Percentiles rank a stretch among this genome's conserved stretches.
Evolutionary conservation across 1,140 invertebrate genomes (phyloP).

Genomic region (Sitobion miscanthi): DNA sequence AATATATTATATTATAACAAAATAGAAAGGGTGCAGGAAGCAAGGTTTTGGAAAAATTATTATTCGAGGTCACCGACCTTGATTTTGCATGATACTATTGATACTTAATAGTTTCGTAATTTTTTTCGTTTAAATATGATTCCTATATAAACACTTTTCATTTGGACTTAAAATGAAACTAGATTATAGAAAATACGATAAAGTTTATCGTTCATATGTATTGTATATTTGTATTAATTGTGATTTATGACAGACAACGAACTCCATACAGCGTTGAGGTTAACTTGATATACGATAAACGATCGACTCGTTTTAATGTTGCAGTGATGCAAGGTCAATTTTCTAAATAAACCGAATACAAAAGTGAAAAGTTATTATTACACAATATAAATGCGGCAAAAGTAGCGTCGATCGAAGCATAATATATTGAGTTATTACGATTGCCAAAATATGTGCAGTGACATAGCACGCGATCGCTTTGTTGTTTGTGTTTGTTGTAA

Average conservation of each 20-base stretch:
- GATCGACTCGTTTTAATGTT: background rate
- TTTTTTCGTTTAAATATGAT: background rate
- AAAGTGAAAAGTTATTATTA: background rate
- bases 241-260: background rate
- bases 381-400: background rate
- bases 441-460: background rate
- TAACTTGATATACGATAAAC: background rate
- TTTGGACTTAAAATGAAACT: background rate
- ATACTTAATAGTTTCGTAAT: background rate
- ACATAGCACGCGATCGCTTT: background rate
- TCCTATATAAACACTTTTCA: background rate
- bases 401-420: background rate
- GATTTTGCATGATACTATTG: background rate
- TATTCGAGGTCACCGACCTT: background rate
- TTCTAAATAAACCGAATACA: background rate
- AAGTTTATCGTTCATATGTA: background rate
- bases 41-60: background rate
- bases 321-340: background rate
- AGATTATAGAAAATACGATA: background rate
- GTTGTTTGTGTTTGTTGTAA: background rate
- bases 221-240: background rate
- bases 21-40: too few species aligned
- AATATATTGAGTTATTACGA: background rate
- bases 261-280: background rate
- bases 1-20: background rate